Conservation (phyloP, 1,140 invertebrate species). For the Paraescarpia echinospica region DNA sequence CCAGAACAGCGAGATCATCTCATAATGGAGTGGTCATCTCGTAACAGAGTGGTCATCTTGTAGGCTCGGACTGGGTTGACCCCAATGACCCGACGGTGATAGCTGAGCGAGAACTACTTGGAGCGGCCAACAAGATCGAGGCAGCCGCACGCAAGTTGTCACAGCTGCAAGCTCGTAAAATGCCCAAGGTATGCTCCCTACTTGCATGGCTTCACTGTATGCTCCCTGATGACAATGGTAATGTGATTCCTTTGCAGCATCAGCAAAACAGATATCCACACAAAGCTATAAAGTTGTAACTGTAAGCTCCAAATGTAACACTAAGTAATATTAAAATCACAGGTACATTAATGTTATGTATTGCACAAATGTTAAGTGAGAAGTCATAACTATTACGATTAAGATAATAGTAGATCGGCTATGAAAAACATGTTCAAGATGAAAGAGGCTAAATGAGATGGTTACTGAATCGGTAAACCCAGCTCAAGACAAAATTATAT, state of each 20-base stretch:
- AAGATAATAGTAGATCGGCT: neutral
- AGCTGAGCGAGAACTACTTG: slow-evolving; percentile 96
- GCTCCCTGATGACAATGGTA: neutral
- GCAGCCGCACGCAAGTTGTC: slow-evolving; percentile 95
- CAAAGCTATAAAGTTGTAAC: too few relatives aligned
- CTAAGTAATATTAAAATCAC: neutral
- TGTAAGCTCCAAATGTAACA: neutral
- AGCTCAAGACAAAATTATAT: too few relatives aligned
- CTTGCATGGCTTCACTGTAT: neutral
- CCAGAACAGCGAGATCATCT: too few relatives aligned
- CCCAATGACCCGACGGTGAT: slow-evolving; percentile 96
- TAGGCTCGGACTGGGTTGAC: slow-evolving; percentile 87
- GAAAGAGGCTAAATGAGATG: neutral
- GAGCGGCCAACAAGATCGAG: slow-evolving; percentile 96
- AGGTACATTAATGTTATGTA: neutral
- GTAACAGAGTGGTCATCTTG: neutral
- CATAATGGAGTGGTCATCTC: too few relatives aligned
- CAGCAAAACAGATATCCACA: neutral
- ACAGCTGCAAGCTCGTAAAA: slow-evolving; percentile 76
- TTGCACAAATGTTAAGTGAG: neutral
- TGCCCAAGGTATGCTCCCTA: slow-evolving; percentile 45
- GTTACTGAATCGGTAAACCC: neutral
- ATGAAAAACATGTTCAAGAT: neutral
- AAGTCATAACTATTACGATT: neutral
- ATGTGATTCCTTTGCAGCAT: neutral